These are phyloP conservation scores for Penaeus vannamei DNA, from an alignment of 1,140 invertebrate species.

Conservation along the genomic window DNA sequence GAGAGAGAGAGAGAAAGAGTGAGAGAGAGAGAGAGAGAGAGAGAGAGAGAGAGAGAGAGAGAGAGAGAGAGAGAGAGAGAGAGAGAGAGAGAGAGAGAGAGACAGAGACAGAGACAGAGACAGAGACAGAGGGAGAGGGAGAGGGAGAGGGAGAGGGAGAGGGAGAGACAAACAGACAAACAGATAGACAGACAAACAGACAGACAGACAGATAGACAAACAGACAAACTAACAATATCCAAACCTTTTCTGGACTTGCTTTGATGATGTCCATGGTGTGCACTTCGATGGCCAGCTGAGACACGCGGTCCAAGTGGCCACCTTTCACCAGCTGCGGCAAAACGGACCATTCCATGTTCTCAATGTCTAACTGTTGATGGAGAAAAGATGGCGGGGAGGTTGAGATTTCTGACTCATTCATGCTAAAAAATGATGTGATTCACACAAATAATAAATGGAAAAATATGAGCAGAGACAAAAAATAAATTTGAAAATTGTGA, in stretches of 20 bases:
- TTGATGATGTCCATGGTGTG: constrained; percentile 48
- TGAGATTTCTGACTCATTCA: no score
- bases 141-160: constrained; percentile 4
- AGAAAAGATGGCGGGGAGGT: no score
- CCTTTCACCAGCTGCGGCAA: constrained; percentile 29
- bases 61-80: background rate
- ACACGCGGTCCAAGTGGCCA: background rate
- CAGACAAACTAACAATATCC: background rate
- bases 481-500: no score
- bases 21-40: no score
- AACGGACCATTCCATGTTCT: constrained; percentile 39
- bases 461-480: no score
- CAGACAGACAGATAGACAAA: no score
- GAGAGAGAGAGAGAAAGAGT: no score
- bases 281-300: constrained; percentile 50
- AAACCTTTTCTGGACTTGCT: constrained; percentile 20
- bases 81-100: background rate
- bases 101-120: background rate
- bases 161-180: background rate
- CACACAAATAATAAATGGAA: no score
- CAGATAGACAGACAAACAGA: no score
- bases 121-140: constrained; percentile 4
- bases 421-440: no score
- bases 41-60: background rate
- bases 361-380: constrained; percentile 49